Percentiles rank a stretch among this genome's conserved stretches.
phyloP scores from a whole-genome alignment of 2,888 invertebrate genomes.

The Hypselothyrea guttata region DNA sequence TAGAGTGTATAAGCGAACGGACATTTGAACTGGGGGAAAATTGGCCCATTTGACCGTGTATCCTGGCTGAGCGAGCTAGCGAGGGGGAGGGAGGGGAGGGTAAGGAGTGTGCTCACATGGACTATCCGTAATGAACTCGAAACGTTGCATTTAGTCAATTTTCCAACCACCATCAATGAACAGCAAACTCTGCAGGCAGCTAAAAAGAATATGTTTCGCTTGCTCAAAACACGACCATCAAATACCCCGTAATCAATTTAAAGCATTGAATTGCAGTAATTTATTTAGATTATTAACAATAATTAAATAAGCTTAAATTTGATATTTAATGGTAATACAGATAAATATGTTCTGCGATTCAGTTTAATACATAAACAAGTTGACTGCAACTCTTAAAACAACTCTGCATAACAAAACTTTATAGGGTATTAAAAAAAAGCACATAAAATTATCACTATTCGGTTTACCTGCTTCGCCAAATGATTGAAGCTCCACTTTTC shows the following conservation, averaged over 20 bases:
- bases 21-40: constrained; percentile 44
- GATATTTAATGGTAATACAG: too few relatives aligned
- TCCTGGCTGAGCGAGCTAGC: neutral
- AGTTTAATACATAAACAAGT: too few relatives aligned
- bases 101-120: constrained; percentile 5
- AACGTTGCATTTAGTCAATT: constrained; percentile 74
- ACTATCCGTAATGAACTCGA: constrained; percentile 51
- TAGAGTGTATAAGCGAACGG: constrained; percentile 26
- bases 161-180: constrained; percentile 62
- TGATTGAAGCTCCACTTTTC: constrained; percentile 75
- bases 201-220: constrained; percentile 2
- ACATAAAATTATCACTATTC: constrained; percentile 19
- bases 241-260: constrained; percentile 11
- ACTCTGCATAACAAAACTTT: too few relatives aligned
- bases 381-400: too few relatives aligned
- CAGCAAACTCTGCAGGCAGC: constrained; percentile 17
- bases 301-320: too few relatives aligned
- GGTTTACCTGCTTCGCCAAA: constrained; percentile 57
- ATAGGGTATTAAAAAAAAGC: too few relatives aligned
- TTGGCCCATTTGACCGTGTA: constrained; percentile 56
- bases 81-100: too few relatives aligned
- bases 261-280: too few relatives aligned
- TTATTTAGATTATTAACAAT: too few relatives aligned
- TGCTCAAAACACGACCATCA: neutral
- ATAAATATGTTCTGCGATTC: too few relatives aligned